phyloP scores from a whole-genome alignment of 2,113 vertebrate genomes.

The Quiscalus mexicanus region DNA sequence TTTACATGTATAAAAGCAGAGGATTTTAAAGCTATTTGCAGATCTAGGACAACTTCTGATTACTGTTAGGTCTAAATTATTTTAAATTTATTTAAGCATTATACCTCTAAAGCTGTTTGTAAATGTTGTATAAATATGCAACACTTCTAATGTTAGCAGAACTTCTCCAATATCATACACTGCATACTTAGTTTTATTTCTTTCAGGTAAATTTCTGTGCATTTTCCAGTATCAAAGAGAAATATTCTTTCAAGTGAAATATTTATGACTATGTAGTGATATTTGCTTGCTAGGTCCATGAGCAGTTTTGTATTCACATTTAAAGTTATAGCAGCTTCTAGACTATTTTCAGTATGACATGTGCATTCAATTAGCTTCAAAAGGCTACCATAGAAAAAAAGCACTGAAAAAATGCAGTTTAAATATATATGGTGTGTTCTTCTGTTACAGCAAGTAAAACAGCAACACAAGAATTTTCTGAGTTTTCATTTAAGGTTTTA shows the following conservation, averaged over 20 bases:
- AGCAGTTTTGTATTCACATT: not conserved
- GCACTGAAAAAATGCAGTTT: not conserved
- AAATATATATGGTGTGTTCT: not conserved
- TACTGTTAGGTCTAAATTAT: not conserved
- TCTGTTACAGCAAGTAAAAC: not conserved
- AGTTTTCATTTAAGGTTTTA: not conserved
- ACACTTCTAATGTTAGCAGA: not conserved
- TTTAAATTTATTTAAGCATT: not conserved
- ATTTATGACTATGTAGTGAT: not conserved
- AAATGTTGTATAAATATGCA: not conserved
- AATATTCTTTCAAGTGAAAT: not conserved
- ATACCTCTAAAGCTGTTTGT: not conserved
- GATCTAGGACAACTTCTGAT: not conserved
- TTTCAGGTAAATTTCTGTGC: not conserved
- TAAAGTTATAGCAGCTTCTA: not conserved
- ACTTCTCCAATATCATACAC: not conserved
- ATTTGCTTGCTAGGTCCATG: not conserved
- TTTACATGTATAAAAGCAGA: not conserved
- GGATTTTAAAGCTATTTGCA: not conserved
- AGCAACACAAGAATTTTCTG: not conserved
- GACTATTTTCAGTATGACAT: not conserved
- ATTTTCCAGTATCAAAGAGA: not conserved
- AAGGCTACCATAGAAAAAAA: not conserved
- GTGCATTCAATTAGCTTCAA: conserved; percentile 41
- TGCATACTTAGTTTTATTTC: not conserved